Percentiles rank a stretch among this genome's conserved stretches.
Conservation (phyloP, 2,797 vertebrate species). For the Pantherophis alleghaniensis region DNA sequence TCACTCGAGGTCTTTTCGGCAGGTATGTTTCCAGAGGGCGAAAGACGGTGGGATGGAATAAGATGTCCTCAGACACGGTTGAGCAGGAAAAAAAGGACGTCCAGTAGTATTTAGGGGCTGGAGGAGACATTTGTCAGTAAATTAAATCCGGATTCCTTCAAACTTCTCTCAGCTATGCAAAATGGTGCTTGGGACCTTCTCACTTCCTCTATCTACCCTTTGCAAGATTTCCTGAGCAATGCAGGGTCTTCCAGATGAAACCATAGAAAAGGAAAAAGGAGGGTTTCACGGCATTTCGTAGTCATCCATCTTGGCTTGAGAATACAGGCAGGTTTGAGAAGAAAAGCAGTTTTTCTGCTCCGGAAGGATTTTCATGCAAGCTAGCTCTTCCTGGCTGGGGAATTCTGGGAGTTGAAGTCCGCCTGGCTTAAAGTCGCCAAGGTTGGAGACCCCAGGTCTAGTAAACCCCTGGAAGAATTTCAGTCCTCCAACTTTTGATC, state of each 20-base stretch:
- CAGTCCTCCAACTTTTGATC: not conserved
- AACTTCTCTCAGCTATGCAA: not conserved
- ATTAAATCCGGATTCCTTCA: not conserved
- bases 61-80: not conserved
- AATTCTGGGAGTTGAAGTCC: no score
- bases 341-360: not conserved
- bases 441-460: no score
- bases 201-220: not conserved
- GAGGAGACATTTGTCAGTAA: not conserved
- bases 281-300: not conserved
- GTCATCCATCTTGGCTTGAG: not conserved
- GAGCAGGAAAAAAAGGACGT: not conserved
- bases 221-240: no score
- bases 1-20: not conserved
- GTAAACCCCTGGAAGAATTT: not conserved
- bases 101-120: not conserved
- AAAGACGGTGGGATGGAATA: not conserved
- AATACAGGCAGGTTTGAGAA: not conserved
- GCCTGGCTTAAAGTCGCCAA: no score
- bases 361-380: not conserved
- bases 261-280: not conserved
- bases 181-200: not conserved
- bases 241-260: not conserved
- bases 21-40: not conserved
- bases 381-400: not conserved